Conservation (phyloP, 1,140 invertebrate species). For the Drosophila grimshawi region DNA sequence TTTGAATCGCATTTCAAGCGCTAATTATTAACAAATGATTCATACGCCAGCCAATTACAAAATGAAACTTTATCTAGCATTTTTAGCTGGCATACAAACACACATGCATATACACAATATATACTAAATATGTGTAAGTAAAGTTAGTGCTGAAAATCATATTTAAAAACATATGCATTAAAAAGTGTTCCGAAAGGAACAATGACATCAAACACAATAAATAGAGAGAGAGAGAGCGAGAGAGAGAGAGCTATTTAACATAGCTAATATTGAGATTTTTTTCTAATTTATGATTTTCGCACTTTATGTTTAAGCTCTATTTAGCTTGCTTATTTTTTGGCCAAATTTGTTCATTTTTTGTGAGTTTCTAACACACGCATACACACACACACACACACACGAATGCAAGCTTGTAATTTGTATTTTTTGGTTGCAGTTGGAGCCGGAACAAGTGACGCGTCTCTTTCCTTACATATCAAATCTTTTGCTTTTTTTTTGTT, state of each 20-base stretch:
- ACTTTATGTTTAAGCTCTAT: too few species aligned
- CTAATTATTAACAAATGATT: conserved; percentile 13
- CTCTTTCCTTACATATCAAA: conserved; percentile 31
- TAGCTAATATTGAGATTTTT: not conserved
- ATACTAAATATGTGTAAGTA: too few species aligned
- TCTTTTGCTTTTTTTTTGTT: conserved; percentile 2
- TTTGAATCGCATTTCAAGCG: not conserved
- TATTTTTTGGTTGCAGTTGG: not conserved
- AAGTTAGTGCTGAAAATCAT: too few species aligned
- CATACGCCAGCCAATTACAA: not conserved
- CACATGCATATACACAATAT: too few species aligned
- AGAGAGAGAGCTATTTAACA: too few species aligned
- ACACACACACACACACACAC: not conserved
- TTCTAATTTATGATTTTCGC: not conserved
- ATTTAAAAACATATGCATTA: too few species aligned
- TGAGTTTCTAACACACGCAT: conserved; percentile 1
- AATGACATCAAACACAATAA: too few species aligned
- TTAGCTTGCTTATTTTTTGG: not conserved
- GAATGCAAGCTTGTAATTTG: conserved; percentile 1
- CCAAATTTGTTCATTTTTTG: not conserved
- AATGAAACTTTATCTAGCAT: not conserved
- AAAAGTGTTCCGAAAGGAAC: too few species aligned
- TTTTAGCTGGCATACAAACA: not conserved
- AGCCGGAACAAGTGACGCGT: conserved; percentile 17
- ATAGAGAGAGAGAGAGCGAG: too few species aligned